These are phyloP conservation scores for Nebria ingens DNA, from an alignment of 1,140 invertebrate species.

Conservation along the genomic window DNA sequence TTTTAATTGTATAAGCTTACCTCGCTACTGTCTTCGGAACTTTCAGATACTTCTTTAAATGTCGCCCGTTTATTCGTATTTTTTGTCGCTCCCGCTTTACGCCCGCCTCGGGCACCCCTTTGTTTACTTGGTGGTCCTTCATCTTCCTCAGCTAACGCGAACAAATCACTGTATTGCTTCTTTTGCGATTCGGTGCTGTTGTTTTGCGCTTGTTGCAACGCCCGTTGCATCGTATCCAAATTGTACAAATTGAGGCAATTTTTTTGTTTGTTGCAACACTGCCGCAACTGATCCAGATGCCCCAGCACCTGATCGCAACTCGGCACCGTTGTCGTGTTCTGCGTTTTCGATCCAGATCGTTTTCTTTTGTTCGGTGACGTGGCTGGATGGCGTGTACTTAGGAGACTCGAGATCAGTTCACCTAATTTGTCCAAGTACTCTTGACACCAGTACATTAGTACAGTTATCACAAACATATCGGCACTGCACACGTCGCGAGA, in stretches of 20 bases:
- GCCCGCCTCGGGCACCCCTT: slow-evolving; percentile 41
- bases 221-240: slow-evolving; percentile 80
- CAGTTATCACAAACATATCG: slow-evolving; percentile 77
- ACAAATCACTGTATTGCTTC: slow-evolving; percentile 84
- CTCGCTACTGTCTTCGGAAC: slow-evolving; percentile 71
- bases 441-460: slow-evolving; percentile 86
- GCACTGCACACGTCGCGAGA: slow-evolving; percentile 58
- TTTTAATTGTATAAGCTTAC: too few species aligned
- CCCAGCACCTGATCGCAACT: slow-evolving; percentile 73
- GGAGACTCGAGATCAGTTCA: slow-evolving; percentile 66
- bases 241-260: slow-evolving; percentile 55
- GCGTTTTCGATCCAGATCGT: slow-evolving; percentile 48
- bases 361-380: slow-evolving; percentile 86
- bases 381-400: slow-evolving; percentile 68
- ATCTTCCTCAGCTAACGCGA: slow-evolving; percentile 81
- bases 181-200: slow-evolving; percentile 73
- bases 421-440: slow-evolving; percentile 82
- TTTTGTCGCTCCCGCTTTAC: slow-evolving; percentile 40
- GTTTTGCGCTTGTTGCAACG: slow-evolving; percentile 66
- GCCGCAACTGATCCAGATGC: slow-evolving; percentile 84
- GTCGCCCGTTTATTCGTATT: slow-evolving; percentile 42
- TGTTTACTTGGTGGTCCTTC: slow-evolving; percentile 43
- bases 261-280: slow-evolving; percentile 51
- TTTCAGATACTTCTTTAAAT: slow-evolving; percentile 46
- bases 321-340: slow-evolving; percentile 39